Percentiles rank a stretch among this genome's conserved stretches.
phyloP scores from a whole-genome alignment of 2,797 vertebrate genomes.

The Dermochelys coriacea region DNA sequence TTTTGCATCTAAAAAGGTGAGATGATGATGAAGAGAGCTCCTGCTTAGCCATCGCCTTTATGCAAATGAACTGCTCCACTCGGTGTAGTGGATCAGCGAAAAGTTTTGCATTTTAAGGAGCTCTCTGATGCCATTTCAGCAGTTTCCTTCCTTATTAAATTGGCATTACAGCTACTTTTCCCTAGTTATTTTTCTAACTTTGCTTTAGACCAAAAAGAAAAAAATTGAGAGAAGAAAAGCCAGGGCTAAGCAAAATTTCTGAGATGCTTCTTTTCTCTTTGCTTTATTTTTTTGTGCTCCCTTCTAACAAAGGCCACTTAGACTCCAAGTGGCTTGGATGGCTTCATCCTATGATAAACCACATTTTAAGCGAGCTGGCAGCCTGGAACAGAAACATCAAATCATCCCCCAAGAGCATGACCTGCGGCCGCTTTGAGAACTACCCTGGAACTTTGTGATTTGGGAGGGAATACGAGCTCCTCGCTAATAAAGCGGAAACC shows the following conservation, averaged over 20 bases:
- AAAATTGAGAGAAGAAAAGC: neutral
- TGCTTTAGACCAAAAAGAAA: slow-evolving; percentile 18
- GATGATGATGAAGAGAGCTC: slow-evolving; percentile 14
- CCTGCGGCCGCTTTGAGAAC: neutral
- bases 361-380: slow-evolving; percentile 32
- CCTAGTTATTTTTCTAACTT: slow-evolving; percentile 19
- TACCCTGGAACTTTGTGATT: neutral
- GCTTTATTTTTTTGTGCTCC: slow-evolving; percentile 16
- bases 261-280: neutral
- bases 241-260: slow-evolving; percentile 24
- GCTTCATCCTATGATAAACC: slow-evolving; percentile 40
- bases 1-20: slow-evolving; percentile 26
- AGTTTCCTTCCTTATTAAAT: slow-evolving; percentile 56
- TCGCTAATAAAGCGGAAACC: neutral
- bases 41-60: slow-evolving; percentile 40
- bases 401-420: neutral
- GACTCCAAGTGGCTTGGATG: slow-evolving; percentile 22
- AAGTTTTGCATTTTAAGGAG: slow-evolving; percentile 56
- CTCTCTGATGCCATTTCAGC: slow-evolving; percentile 59
- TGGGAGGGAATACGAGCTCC: neutral
- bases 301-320: neutral
- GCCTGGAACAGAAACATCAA: neutral
- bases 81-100: neutral
- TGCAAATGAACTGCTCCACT: neutral
- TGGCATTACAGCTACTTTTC: slow-evolving; percentile 18